Evolutionary conservation across 2,113 vertebrate species (phyloP).

Genomic region (Beaufortia kweichowensis): DNA sequence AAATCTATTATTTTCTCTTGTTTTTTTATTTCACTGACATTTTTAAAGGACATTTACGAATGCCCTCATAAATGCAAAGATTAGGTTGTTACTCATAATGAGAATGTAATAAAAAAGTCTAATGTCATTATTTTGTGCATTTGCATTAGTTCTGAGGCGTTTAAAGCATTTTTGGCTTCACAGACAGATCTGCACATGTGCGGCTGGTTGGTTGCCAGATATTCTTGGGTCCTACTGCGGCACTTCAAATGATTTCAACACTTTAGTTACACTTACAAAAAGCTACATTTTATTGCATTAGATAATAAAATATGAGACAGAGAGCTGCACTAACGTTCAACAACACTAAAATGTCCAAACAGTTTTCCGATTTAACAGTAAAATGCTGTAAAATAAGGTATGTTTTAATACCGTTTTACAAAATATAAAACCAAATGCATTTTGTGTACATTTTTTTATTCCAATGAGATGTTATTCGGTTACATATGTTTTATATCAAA

Average conservation of each 20-base stretch:
- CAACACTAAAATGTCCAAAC: background rate
- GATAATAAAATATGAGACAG: background rate
- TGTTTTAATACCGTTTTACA: no score
- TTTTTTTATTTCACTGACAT: background rate
- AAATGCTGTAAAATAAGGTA: no score
- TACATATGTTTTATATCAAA: background rate
- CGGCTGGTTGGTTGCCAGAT: background rate
- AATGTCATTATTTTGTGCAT: conserved; percentile 1
- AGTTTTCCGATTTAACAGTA: background rate
- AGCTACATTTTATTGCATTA: background rate
- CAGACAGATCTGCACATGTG: background rate
- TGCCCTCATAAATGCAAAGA: background rate
- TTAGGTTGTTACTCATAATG: background rate
- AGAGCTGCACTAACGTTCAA: background rate
- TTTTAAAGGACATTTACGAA: background rate
- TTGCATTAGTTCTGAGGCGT: background rate
- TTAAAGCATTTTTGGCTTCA: background rate
- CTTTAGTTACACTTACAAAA: background rate
- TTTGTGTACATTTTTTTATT: background rate
- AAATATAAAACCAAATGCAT: background rate
- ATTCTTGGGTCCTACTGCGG: background rate
- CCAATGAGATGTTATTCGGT: conserved; percentile 4
- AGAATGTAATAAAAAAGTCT: background rate
- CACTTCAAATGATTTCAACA: background rate
- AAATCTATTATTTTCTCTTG: background rate